Evolutionary conservation across 2,888 invertebrate genomes (phyloP).

Genomic region (Erebia palarica): DNA sequence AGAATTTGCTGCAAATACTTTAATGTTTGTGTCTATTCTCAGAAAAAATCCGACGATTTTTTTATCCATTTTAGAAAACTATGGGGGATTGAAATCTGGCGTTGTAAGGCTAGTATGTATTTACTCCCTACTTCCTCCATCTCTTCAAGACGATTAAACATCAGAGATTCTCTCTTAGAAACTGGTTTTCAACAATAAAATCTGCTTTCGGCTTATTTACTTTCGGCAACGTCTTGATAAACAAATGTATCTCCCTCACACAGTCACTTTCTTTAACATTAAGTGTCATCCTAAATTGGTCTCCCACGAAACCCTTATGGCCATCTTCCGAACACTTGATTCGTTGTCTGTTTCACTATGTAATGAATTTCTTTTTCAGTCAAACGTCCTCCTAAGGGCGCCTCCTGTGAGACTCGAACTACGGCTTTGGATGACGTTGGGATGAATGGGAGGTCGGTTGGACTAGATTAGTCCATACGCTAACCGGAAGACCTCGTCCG

Average conservation of each 20-base stretch:
- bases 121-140: slow-evolving; percentile 46
- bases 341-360: slow-evolving; percentile 3
- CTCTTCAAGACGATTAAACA: slow-evolving; percentile 59
- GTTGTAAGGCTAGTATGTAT: slow-evolving; percentile 14
- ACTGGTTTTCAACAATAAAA: slow-evolving; percentile 56
- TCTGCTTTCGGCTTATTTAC: slow-evolving; percentile 61
- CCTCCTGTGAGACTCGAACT: too few species aligned
- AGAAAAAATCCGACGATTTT: too few species aligned
- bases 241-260: slow-evolving; percentile 50
- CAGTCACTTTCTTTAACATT: slow-evolving; percentile 45
- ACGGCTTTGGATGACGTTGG: too few species aligned
- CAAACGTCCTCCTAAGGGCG: too few species aligned
- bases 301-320: slow-evolving; percentile 65
- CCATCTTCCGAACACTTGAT: slow-evolving; percentile 46
- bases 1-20: too few species aligned
- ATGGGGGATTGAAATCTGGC: too few species aligned
- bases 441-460: too few species aligned
- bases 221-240: slow-evolving; percentile 62
- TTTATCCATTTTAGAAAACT: too few species aligned
- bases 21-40: too few species aligned
- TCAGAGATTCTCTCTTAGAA: slow-evolving; percentile 56
- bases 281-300: slow-evolving; percentile 57
- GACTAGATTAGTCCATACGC: too few species aligned
- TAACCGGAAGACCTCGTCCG: too few species aligned
- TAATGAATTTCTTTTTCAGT: slow-evolving; percentile 6